phyloP scores from a whole-genome alignment of 2,888 invertebrate genomes.

The Oligia strigilis region DNA sequence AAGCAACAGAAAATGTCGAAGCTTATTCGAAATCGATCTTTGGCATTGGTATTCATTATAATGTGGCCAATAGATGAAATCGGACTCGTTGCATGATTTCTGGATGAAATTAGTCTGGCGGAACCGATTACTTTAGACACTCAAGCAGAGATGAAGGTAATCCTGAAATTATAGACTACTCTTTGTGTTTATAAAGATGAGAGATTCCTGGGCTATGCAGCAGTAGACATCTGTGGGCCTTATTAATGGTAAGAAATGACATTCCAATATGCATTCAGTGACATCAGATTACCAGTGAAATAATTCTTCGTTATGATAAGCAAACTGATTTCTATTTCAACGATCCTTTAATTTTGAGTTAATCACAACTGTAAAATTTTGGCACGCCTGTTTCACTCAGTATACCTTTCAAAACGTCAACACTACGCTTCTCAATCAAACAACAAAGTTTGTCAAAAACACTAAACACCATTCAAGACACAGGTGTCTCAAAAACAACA shows the following conservation, averaged over 20 bases:
- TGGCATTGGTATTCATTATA: background rate
- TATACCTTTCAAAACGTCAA: constrained; percentile 10
- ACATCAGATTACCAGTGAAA: background rate
- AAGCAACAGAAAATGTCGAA: background rate
- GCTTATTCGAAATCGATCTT: background rate
- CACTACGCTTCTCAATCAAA: constrained; percentile 9
- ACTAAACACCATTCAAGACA: constrained; percentile 30
- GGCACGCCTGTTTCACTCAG: background rate
- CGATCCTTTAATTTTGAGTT: background rate
- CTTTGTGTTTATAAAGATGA: background rate
- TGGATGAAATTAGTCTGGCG: too few species aligned
- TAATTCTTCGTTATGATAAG: background rate
- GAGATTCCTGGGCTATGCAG: constrained; percentile 10
- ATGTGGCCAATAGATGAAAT: background rate
- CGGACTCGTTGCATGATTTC: background rate
- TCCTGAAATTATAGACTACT: background rate
- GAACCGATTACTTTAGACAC: background rate
- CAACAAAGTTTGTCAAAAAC: constrained; percentile 7
- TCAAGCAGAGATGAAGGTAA: too few species aligned
- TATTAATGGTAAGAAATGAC: background rate
- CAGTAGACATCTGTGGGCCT: background rate
- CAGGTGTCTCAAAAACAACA: constrained; percentile 44
- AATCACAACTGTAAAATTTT: background rate
- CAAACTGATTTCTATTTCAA: background rate
- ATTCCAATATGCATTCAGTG: background rate